Conservation (phyloP, 2,797 vertebrate species). For the Sebastes hubbsi region DNA sequence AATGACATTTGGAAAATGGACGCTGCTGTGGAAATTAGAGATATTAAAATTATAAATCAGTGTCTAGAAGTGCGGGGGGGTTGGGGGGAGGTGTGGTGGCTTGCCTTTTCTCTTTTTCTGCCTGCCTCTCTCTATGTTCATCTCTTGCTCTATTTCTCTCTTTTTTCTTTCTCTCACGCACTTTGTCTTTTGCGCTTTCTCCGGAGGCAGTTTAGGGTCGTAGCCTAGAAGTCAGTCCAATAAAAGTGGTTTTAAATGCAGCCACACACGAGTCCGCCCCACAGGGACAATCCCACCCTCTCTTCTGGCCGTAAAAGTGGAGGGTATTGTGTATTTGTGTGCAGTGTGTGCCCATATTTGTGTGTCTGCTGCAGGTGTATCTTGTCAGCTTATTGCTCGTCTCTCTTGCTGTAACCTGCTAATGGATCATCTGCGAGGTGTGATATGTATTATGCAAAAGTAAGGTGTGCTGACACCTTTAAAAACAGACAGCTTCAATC, state of each 20-base stretch:
- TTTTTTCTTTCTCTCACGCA: constrained; percentile 31
- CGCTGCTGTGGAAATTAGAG: constrained; percentile 90
- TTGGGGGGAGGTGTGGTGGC: constrained; percentile 27
- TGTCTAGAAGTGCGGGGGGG: constrained; percentile 78
- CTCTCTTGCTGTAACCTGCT: constrained; percentile 75
- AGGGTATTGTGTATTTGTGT: constrained; percentile 39
- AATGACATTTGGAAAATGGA: constrained; percentile 91
- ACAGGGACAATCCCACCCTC: constrained; percentile 43
- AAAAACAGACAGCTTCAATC: constrained; percentile 73
- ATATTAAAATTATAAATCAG: constrained; percentile 97
- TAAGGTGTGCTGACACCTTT: constrained; percentile 80
- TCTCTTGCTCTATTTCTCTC: constrained; percentile 37
- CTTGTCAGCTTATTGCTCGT: constrained; percentile 70
- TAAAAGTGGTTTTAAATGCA: constrained; percentile 65
- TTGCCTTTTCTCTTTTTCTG: constrained; percentile 47
- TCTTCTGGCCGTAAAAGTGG: constrained; percentile 54
- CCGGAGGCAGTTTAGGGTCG: constrained; percentile 44
- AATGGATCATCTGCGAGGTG: constrained; percentile 85
- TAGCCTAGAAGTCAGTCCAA: constrained; percentile 49
- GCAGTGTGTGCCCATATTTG: constrained; percentile 25
- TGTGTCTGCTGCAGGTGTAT: constrained; percentile 39
- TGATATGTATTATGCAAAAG: constrained; percentile 85
- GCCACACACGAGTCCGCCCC: constrained; percentile 47
- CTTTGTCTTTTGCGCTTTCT: constrained; percentile 51
- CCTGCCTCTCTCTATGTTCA: constrained; percentile 37